A percentile compares a stretch with the other conserved stretches of the same genome.
Evolutionary conservation across 2,113 vertebrate genomes (phyloP).

Genomic region (Holacanthus passer): DNA sequence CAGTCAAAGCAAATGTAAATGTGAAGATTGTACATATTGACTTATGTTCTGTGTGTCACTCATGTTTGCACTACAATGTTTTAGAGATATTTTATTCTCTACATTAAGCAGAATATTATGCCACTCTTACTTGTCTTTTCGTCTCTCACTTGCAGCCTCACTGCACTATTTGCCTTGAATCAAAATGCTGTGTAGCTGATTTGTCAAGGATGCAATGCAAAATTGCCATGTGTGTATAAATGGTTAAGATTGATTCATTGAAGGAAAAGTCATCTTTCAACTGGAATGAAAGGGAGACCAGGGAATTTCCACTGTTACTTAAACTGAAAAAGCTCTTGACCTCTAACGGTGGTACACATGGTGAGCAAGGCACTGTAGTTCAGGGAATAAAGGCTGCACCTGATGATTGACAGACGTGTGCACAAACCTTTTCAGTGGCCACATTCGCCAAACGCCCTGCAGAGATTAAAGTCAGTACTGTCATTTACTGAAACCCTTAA

Average conservation of each 20-base stretch:
- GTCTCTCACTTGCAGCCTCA: neutral
- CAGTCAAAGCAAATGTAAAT: neutral
- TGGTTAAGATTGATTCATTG: conserved; percentile 46
- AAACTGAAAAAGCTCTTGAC: conserved; percentile 77
- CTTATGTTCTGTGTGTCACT: neutral
- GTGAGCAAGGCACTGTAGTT: conserved; percentile 24
- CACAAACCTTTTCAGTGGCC: conserved; percentile 1
- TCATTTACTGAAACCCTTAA: neutral
- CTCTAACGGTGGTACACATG: conserved; percentile 62
- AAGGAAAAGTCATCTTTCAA: conserved; percentile 26
- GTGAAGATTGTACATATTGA: neutral
- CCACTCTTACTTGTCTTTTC: neutral
- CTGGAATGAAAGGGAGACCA: conserved; percentile 49
- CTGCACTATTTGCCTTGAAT: neutral
- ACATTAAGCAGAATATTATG: neutral
- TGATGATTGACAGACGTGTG: conserved; percentile 30
- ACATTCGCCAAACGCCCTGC: conserved; percentile 4
- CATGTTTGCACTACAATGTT: neutral
- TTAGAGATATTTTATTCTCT: neutral
- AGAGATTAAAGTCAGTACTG: neutral
- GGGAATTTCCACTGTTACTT: conserved; percentile 73
- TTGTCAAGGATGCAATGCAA: neutral
- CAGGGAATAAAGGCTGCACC: conserved; percentile 48
- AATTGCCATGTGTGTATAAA: conserved; percentile 1
- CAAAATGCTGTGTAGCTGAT: neutral